Base-by-base conservation (phyloP, 1,140 invertebrate genomes). In the Cherax destructor region DNA sequence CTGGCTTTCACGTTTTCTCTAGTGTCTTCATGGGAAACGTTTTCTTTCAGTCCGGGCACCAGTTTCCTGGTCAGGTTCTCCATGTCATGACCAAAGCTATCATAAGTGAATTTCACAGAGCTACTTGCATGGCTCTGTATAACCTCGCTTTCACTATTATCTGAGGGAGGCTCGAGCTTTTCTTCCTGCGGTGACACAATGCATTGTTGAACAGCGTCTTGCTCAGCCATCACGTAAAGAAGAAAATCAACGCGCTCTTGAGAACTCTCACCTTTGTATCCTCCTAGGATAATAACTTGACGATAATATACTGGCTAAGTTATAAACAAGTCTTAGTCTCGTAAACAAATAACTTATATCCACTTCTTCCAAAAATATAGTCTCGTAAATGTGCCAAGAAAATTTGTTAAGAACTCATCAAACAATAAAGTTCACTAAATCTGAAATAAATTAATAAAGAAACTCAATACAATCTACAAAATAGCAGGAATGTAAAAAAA, bases 31-130 rank as follows among this genome's bases (percentile, higher is more conserved):
- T 16, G 6, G 49, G 59, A 11, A 24, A 10, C 69, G 65, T 83
- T 83, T 59, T 76, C 83, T 85, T 72, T 5, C 30, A 74, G 0
- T 9, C 69, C 69, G 3, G 69, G 69, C 9, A 30, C 69, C n/a
- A 61, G 4, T 50, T 80, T 88, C 47, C 79, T 52, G 50, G 50
- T 52, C 24, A 61, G 50, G 85, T 78, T 52, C 21, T 86, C 85
- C 85, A 86, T 86, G 50, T 30, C 83, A 9, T 41, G 72, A 65
- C 74, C 74, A 49, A 86, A 78, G 41, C 10, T 86, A 4, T 50
- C 16, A 50, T 86, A 72, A 50, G n/a, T 76, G 72, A 72, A 78
- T 41, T 18, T 52, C 74, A 59, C 76, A 3, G 52, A 30, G n/a
- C 24, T 30, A 3, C 50, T 16, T 21, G 4, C 18, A 47, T 11